phyloP scores from a whole-genome alignment of 2,113 vertebrate species.

The Rissa tridactyla region DNA sequence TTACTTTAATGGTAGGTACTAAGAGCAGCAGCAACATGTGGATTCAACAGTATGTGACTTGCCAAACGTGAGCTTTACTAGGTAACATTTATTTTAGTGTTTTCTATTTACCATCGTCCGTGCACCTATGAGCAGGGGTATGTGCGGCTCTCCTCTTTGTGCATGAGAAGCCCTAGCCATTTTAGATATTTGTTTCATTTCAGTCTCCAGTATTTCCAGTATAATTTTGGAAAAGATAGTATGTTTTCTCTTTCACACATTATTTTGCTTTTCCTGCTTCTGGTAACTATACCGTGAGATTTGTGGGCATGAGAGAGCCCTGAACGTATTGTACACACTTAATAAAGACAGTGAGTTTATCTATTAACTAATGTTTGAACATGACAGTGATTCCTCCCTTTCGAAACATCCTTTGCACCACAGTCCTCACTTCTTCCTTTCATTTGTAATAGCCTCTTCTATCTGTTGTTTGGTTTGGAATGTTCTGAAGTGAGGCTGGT shows the following conservation, averaged over 20 bases:
- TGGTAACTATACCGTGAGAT: not conserved
- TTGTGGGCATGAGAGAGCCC: not conserved
- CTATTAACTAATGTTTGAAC: not conserved
- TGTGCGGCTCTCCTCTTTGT: not conserved
- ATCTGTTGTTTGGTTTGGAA: not conserved
- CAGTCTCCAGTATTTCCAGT: not conserved
- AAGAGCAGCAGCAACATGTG: not conserved
- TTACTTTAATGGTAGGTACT: not conserved
- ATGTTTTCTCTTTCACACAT: rapidly evolving
- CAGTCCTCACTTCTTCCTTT: not conserved
- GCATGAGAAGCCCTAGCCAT: not conserved
- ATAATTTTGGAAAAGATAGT: not conserved
- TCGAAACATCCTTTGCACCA: not conserved
- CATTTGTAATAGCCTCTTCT: not conserved
- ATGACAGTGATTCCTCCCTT: not conserved
- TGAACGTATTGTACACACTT: not conserved
- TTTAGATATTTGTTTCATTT: not conserved
- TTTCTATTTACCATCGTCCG: not conserved
- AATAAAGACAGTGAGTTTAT: not conserved
- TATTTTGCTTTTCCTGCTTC: not conserved
- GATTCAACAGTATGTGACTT: not conserved
- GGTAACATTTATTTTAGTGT: not conserved
- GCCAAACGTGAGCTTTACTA: not conserved
- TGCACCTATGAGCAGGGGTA: not conserved
- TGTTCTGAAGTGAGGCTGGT: not conserved